Conservation (phyloP, 2,888 invertebrate species). For the Geotrupes spiniger region DNA sequence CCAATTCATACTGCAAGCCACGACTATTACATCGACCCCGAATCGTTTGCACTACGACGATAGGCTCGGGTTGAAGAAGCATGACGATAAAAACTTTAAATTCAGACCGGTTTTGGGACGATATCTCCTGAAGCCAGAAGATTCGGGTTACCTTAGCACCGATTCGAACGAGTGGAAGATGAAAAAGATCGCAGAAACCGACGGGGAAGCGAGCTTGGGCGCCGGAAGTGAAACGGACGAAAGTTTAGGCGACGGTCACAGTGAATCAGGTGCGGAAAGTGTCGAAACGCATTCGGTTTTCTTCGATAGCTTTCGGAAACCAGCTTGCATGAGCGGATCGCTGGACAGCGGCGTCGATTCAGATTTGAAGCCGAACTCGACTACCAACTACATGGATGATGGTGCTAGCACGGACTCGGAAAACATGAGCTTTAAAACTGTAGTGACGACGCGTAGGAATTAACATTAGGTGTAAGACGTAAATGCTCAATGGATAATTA, state of each 20-base stretch:
- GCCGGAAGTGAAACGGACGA: constrained; percentile 70
- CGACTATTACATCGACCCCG: constrained; percentile 25
- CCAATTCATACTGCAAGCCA: constrained; percentile 39
- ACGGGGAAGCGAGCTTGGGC: constrained; percentile 18
- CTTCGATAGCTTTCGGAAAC: constrained; percentile 69
- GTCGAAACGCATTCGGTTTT: constrained; percentile 84
- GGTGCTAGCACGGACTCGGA: constrained; percentile 50
- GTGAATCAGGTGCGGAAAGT: constrained; percentile 86
- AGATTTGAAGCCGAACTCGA: constrained; percentile 30
- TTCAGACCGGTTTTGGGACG: constrained; percentile 10
- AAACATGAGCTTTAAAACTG: constrained; percentile 52
- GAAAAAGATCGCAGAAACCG: constrained; percentile 23
- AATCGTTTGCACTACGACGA: constrained; percentile 8
- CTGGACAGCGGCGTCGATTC: constrained; percentile 48
- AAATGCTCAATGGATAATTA: too few relatives aligned
- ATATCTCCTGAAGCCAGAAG: constrained; percentile 51
- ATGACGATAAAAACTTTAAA: constrained; percentile 7
- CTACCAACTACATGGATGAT: constrained; percentile 33
- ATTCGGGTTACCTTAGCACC: constrained; percentile 83
- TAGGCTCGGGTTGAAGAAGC: not conserved
- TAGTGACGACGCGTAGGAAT: constrained; percentile 32
- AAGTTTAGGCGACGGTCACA: constrained; percentile 72
- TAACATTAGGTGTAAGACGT: not conserved
- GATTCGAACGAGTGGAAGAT: constrained; percentile 64
- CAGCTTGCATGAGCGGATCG: constrained; percentile 35